Evolutionary conservation across 1,140 invertebrate genomes (phyloP), one percentile per base, ranked within the genome.

Genomic region (Brachystomella parvula): DNA sequence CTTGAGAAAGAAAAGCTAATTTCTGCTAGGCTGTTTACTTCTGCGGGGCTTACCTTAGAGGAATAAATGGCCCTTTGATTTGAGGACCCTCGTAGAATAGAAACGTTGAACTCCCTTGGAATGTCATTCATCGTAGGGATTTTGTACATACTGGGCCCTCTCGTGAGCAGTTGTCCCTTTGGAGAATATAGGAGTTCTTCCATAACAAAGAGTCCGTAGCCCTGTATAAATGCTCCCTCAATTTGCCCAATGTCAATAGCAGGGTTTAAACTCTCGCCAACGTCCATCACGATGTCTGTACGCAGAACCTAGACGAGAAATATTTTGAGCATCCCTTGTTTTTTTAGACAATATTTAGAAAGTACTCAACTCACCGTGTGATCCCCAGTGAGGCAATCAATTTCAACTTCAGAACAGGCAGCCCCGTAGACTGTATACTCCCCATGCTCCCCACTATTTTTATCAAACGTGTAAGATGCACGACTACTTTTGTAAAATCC

Each of bases 321-420:
- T 85, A 75, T 87, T 87, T 6, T 85, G 85, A 58, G 86, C 75
- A 75, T 87, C 86, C 84, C 86, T 86, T 32, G 26, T 9, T 17
- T 19, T 32, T 15, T 30, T 33, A 31, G n/a, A 0, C 24, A 60
- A 3, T 1, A 87, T 83, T 63, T 87, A 86, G 71, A 87, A 84
- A n/a, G 84, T 84, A 70, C 81, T 77, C 6, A 44, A 47, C 86
- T 71, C 2, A 86, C 81, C 79, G 89, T 83, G 76, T 93, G 89
- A 75, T 93, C 89, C 49, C 90, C 90, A 33, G 89, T 93, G 0
- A 94, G 79, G 74, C 88, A 91, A 77, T 94, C 90, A 53, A 93
- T 84, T 83, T 92, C 89, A 15, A 93, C 90, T 78, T 89, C 87
- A 0, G 85, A 84, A 72, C 85, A 85, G n/a, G 87, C 88, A 6